Evolutionary conservation across 2,113 vertebrate species (phyloP), one percentile per base, ranked within the genome.

Genomic region (Cheilinus undulatus): DNA sequence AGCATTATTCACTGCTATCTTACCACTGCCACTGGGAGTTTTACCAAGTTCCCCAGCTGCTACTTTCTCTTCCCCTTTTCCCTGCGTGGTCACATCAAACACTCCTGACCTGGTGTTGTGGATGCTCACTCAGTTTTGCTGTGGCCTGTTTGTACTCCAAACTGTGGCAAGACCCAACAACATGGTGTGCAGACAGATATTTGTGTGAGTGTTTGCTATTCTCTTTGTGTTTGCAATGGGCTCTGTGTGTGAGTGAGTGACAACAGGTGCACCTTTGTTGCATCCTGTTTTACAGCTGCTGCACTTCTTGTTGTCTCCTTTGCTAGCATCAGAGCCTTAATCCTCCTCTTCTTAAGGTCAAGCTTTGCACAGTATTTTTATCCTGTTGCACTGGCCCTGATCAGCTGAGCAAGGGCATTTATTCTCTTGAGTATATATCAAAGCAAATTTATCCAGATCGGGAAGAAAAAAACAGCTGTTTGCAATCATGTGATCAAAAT

Each of bases 191-290:
- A 76, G 40, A 64, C 32, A 49, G 28, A 50, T 24, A 58, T 38
- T 24, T 52, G 23, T 48, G 24, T 40, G 73, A 24, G 15, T 46
- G 54, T 70, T 43, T 43, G 49, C 11, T 7, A 26, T 14, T 38
- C 20, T 26, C 45, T 70, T 36, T 63, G 61, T 69, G 68, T 73
- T 12, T 68, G 51, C 53, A 26, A 28, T 78, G 48, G 23, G 15
- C 40, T 48, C 13, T 59, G 36, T 26, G 53, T 61, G 50, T 67
- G 48, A 48, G 40, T 53, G 51, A 56, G 78, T 62, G 69, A 69
- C 63, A 87, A 88, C 86, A 90, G 90, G 84, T 88, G 88, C 85
- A 84, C 73, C 78, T 70, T 80, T 89, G 80, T 84, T 82, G 69
- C 76, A 69, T 89, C 73, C 65, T 77, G 75, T 65, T 82, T 75